These are phyloP conservation scores for Apocrypta bakeri DNA, from an alignment of 1,140 invertebrate species.

Conservation along the genomic window DNA sequence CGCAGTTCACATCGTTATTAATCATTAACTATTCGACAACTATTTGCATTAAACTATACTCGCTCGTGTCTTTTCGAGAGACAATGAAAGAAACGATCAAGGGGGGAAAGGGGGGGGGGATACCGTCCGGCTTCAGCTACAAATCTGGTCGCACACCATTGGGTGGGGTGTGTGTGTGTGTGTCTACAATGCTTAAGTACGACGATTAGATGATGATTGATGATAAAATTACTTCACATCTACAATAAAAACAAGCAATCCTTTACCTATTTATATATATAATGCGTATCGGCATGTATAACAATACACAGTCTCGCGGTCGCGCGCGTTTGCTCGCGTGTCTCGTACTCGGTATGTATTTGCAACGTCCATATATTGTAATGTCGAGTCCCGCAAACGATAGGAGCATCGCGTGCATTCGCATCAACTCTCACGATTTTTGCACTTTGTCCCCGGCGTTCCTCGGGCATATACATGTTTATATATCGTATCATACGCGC, in stretches of 20 bases:
- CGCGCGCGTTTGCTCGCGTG: background rate
- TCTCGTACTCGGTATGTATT: background rate
- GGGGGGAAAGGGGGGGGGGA: background rate
- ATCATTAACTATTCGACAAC: constrained; percentile 50
- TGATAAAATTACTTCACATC: constrained; percentile 50
- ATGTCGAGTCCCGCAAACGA: background rate
- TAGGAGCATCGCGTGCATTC: no score
- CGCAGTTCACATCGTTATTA: constrained; percentile 11
- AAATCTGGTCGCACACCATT: background rate
- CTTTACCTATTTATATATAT: constrained; percentile 43
- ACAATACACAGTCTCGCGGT: background rate
- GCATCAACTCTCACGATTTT: constrained; percentile 41
- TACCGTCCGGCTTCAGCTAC: background rate
- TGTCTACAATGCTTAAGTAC: constrained; percentile 46
- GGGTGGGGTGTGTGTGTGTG: background rate
- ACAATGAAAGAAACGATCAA: constrained; percentile 44
- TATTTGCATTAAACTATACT: constrained; percentile 53
- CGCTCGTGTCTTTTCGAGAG: constrained; percentile 46
- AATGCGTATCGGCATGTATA: background rate
- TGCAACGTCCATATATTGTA: background rate
- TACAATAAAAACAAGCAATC: constrained; percentile 43
- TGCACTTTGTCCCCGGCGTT: constrained; percentile 45
- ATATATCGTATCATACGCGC: background rate
- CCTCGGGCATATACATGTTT: background rate
- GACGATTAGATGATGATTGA: constrained; percentile 43